Base-by-base conservation (phyloP, 2,113 vertebrate genomes). In the Sprattus sprattus region DNA sequence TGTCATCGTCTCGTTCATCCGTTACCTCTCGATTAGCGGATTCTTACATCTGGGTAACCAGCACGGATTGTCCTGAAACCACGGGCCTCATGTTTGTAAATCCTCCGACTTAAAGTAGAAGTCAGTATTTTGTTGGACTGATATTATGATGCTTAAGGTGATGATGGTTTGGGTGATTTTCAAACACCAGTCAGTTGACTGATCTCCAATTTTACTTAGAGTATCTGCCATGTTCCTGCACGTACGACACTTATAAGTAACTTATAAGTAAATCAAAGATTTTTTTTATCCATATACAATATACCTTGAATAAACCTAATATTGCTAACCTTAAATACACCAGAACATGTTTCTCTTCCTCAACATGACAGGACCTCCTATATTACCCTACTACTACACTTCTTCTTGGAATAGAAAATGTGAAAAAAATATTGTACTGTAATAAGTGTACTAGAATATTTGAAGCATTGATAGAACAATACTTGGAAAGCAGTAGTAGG, bases 1-100 rank as follows among this genome's bases (percentile, higher is more conserved):
- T 15, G 10, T 78, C 54, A 60, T 22, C 54, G 18, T 60, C 54
- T 22, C 54, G 22, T 60, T 60, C 54, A 60, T 60, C 54, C 90
- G 0, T 78, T 32, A 39, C 11, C 25, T 5, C 13, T 1, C 32
- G 71, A 78, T 78, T 39, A 78, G 25, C 28, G 28, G 25, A 28
- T 4, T 32, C 71, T 78, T 78, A 4, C 32, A 39, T 78, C 28
- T 78, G 11, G 32, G 10, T 39, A 78, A 4, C 71, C 11, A 0
- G 9, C 32, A 1, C 4, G 4, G 0, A 6, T 60, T 32, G 39
- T 78, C 44, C 44, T 32, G 0, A 78, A 78, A 32, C 28, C 71
- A 32, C 25, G 44, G 13, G 28, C 71, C 71, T 16, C 71, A 5
- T 78, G 28, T 78, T 25, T 71, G 64, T 71, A 71, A 71, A 25